phyloP scores from a whole-genome alignment of 2,113 vertebrate genomes.

The Ranitomeya imitator region DNA sequence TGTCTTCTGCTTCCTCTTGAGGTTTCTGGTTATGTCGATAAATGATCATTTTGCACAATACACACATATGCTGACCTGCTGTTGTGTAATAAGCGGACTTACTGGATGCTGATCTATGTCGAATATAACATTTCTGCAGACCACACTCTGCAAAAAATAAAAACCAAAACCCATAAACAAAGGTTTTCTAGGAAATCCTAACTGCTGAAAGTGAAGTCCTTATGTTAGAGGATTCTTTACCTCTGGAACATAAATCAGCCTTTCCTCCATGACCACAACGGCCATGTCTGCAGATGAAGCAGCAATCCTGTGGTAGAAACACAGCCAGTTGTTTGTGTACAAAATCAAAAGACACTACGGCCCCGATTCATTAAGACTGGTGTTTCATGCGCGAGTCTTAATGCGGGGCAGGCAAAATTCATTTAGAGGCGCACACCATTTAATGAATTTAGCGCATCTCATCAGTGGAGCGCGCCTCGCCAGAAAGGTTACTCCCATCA shows the following conservation, averaged over 20 bases:
- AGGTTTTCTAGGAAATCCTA: constrained; percentile 30
- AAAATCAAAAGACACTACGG: background rate
- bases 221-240: background rate
- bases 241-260: background rate
- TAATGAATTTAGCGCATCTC: too few relatives aligned
- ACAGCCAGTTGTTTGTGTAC: background rate
- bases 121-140: background rate
- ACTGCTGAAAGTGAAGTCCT: background rate
- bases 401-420: too few relatives aligned
- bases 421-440: too few relatives aligned
- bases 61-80: background rate
- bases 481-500: too few relatives aligned
- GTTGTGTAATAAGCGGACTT: constrained; percentile 7
- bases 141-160: background rate
- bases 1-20: background rate
- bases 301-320: background rate
- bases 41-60: background rate
- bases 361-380: background rate
- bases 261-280: constrained; percentile 2
- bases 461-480: too few relatives aligned
- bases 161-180: constrained; percentile 7
- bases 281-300: background rate
- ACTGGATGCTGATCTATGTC: background rate
- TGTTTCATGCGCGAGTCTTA: background rate
- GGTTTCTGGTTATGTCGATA: background rate